Evolutionary conservation across 2,797 vertebrate species (phyloP), one percentile per base, ranked within the genome.

Genomic region (Trachops cirrhosus): DNA sequence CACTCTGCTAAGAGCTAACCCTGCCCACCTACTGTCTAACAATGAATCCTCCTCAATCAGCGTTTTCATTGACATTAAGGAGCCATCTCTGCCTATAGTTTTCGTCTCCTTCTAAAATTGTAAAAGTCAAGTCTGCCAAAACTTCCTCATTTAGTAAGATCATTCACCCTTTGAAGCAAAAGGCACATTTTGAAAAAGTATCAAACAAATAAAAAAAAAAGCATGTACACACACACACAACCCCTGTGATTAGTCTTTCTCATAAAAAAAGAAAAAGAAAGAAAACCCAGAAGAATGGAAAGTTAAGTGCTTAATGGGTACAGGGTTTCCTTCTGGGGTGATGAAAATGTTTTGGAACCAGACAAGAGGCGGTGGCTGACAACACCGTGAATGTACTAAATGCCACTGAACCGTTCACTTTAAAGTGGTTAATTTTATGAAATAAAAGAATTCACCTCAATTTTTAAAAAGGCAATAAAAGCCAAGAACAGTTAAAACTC

Each of bases 101-200:
- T n/a, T 83, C 32, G 16, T 22, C 50, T 79, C 68, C 48, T 89
- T 87, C 44, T 85, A 84, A 87, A 90, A 92, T 37, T 14, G 1
- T 32, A 59, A 77, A 91, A 62, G 39, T 78, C 71, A 89, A 89
- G 3, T 84, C 10, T 84, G 16, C 37, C 84, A 93, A 92, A 80
- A 86, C 59, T 37, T 79, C 37, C 67, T 80, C n/a, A 84, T 24
- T 41, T 80, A 92, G 64, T 77, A 46, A 64, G 15, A 74, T 67
- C 68, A 82, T 29, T 90, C 52, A 71, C 7, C 19, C 48, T 26
- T 92, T 15, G 93, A 95, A 89, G 52, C 80, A 93, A 89, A 89
- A 84, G 22, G 75, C 44, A 59, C 0, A 0, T 80, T 74, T 50
- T 39, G 22, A 94, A 62, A 91, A 93, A 83, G 41, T 34, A 64